Evolutionary conservation across 1,140 invertebrate species (phyloP), one percentile per base, ranked within the genome.

Genomic region (Seison nebaliae): DNA sequence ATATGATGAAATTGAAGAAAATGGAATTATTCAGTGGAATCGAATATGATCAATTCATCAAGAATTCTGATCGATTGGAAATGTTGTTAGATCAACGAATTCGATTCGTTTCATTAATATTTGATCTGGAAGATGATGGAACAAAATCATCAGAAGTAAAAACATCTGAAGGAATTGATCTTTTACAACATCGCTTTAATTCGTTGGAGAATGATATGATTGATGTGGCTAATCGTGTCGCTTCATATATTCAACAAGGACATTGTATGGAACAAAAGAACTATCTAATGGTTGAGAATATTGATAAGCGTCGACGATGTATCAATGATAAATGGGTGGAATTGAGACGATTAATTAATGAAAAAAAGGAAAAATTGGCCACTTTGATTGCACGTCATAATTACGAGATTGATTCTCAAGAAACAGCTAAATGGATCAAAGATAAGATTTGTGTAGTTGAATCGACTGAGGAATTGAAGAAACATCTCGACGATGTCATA

Each of bases 191-290:
- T 55, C 70, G 88, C 50, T 98, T 94, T 61, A 83, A 93, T 60
- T 86, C 86, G 26, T 94, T 98, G 55, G 86, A 96, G 56, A 86
- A 88, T 53, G 91, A 98, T 62, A 93, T 96, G 83, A 88, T 93
- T 55, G 70, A 83, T 3, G 93, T 88, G 60, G 83, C 81, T 3
- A 81, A 76, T 0, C 71, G 84, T 38, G 81, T 98, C 14, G 81
- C 77, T 15, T n/a, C n/a, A n/a, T n/a, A n/a, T 20, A 18, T 8
- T 16, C 11, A 37, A 30, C 35, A 37, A 37, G 22, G 9, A 37
- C 35, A 24, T 21, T 5, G 6, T 5, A 15, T 28, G 35, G 60
- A 88, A 24, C 76, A 83, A 54, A 84, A 91, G 30, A 84, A 94
- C 51, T 88, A 96, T 67, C 88, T 88, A 1, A 84, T 94, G 53